Evolutionary conservation across 2,797 vertebrate species (phyloP), one percentile per base, ranked within the genome.

Genomic region (Gila robusta): DNA sequence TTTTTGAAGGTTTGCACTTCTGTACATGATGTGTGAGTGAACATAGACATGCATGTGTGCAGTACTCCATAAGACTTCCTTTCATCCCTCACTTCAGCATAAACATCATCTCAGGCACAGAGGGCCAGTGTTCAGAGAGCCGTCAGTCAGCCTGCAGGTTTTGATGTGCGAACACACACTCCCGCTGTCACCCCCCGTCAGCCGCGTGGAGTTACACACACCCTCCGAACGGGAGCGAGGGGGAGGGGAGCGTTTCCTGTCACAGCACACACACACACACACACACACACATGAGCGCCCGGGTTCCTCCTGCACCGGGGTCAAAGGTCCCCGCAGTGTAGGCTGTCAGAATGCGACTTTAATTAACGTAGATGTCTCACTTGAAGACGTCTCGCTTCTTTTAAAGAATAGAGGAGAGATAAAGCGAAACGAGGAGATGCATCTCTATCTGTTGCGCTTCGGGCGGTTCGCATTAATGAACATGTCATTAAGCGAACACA

Each of bases 121-220:
- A 56, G 72, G 26, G 49, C 32, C 74, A 44, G 82, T 72, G 74
- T 89, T 92, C 93, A 56, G 91, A 71, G 84, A 88, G 88, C 93
- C 91, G 94, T 94, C 95, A 93, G 85, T 95, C 93, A 94, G 66
- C 88, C 88, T 90, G 91, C 85, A 81, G 82, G 88, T 85, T 93
- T 92, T 91, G 89, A 94, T 92, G 92, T 84, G 92, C 91, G 59
- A 91, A 91, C 91, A 91, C 91, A 91, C 89, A 90, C 91, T 87
- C 89, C 88, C 83, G 90, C 91, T 93, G 93, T 88, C 87, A 86
- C 37, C 56, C 84, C 81, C 73, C 78, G 8, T 47, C 69, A 83
- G 26, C 47, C 14, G 26, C 2, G 28, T 19, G 64, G 7, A 32
- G 28, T 16, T 66, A 56, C 35, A n/a, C 23, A 64, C n/a, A 37